Conservation (phyloP, 2,797 vertebrate genomes). For the Rhinella marina region DNA sequence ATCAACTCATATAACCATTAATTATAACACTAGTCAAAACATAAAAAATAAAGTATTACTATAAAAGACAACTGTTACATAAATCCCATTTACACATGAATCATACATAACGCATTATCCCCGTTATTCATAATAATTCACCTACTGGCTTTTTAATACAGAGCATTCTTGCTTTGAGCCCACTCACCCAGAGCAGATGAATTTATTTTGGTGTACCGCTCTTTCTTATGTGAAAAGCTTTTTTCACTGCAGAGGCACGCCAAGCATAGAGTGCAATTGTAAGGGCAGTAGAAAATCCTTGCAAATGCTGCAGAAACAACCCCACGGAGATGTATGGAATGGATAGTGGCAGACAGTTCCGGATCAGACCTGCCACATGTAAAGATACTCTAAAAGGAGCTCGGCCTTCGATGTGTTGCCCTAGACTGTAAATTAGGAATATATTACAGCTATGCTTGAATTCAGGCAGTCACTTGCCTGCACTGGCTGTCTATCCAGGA, state of each 20-base stretch:
- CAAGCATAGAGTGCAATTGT: not conserved
- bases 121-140: not conserved
- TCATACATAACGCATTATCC: not conserved
- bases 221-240: not conserved
- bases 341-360: not conserved
- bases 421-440: not conserved
- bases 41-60: too few relatives aligned
- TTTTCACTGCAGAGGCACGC: not conserved
- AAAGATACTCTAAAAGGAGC: not conserved
- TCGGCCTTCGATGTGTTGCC: too few relatives aligned
- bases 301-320: not conserved
- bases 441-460: not conserved
- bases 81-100: not conserved
- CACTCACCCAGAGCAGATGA: not conserved
- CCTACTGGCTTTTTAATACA: not conserved
- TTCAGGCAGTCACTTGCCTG: not conserved
- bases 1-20: not conserved
- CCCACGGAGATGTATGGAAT: not conserved
- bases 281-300: not conserved
- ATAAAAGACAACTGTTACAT: not conserved
- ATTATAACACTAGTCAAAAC: not conserved
- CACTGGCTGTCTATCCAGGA: not conserved
- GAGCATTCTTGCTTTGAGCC: not conserved
- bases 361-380: not conserved
- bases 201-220: too few relatives aligned